Evolutionary conservation across 2,888 invertebrate species (phyloP).

Genomic region (Nudaria mundana): DNA sequence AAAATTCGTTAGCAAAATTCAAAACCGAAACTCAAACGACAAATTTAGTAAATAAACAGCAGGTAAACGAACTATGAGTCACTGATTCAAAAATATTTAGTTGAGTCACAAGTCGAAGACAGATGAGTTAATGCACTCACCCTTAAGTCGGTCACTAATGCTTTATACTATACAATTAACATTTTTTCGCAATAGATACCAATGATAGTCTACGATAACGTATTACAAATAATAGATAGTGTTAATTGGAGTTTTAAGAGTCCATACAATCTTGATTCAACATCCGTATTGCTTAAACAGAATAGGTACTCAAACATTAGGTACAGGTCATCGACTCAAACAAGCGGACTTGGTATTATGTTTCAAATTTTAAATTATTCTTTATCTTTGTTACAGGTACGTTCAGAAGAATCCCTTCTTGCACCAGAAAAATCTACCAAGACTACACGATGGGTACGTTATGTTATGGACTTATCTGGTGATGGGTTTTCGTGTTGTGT

Average conservation of each 20-base stretch:
- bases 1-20: too few relatives aligned
- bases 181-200: not conserved
- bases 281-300: too few relatives aligned
- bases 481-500: conserved; percentile 36
- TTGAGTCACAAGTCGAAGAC: conserved; percentile 48
- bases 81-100: conserved; percentile 49
- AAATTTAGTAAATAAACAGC: conserved; percentile 37
- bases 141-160: conserved; percentile 22
- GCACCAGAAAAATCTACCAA: conserved; percentile 63
- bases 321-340: not conserved
- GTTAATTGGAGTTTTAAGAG: too few relatives aligned
- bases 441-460: conserved; percentile 74
- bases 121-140: conserved; percentile 38
- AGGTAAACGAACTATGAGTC: conserved; percentile 69
- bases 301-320: not conserved
- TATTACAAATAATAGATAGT: too few relatives aligned
- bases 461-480: conserved; percentile 42
- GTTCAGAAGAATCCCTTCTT: conserved; percentile 76
- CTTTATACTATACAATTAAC: conserved; percentile 15
- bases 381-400: conserved; percentile 72
- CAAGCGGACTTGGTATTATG: not conserved
- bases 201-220: too few relatives aligned
- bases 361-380: too few relatives aligned
- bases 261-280: too few relatives aligned
- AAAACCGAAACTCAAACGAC: conserved; percentile 17